Evolutionary conservation across 2,113 vertebrate species (phyloP), one percentile per base, ranked within the genome.

Genomic region (Seriola dumerili): DNA sequence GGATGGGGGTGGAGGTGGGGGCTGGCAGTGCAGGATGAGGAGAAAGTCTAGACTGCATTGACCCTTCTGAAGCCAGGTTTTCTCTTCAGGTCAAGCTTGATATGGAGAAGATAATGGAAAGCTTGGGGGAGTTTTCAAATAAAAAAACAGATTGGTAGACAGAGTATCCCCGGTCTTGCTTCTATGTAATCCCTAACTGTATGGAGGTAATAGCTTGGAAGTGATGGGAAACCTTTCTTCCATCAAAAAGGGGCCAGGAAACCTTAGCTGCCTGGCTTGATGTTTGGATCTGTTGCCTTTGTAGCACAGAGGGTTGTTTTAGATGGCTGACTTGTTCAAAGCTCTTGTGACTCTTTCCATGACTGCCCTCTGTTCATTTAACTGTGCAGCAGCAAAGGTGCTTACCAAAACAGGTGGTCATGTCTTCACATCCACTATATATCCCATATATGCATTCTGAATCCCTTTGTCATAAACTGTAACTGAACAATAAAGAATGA

Each of bases 61-160:
- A 98, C 97, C 97, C 96, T 96, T 85, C 94, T 94, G 91, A 94
- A 91, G 90, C 94, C 93, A 94, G 90, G 93, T 94, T 96, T 95
- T 95, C 92, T 95, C 93, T 94, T 92, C 91, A 92, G 95, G 94
- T 93, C 94, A 95, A 89, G 85, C 84, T 83, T 72, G 96, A 94
- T 94, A 94, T 92, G 89, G 95, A 93, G 95, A 94, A 90, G 95
- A 96, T 96, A 97, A 97, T 97, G 96, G 96, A 96, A 95, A 95
- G 94, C 96, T 96, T 96, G 80, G 73, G 96, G 94, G 96, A 96
- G 92, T 94, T 94, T 96, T 96, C 91, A 95, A 94, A 94, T 93
- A 95, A 95, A 93, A 95, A 96, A 92, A 94, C 81, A 88, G 92
- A 94, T 95, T 94, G 94, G 94, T 93, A 93, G 93, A 94, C 94